Base-by-base conservation (phyloP, 2,797 vertebrate genomes). In the Eurystomus glaucurus region DNA sequence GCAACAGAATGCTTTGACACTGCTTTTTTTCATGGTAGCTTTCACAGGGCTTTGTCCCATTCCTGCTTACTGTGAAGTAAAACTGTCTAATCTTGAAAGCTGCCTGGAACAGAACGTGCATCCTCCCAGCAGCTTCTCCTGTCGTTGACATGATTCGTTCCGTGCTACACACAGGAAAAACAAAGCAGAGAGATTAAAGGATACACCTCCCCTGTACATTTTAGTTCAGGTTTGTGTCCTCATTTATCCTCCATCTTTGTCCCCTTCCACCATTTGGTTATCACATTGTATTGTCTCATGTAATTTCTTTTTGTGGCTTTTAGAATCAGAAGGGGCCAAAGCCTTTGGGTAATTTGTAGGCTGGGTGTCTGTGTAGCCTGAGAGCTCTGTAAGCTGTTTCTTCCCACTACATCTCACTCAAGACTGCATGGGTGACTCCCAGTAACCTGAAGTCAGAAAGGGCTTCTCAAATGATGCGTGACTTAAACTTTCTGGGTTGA, bases 41-140 rank as follows among this genome's bases (percentile, higher is more conserved):
- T 90, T 91, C 69, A 60, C 55, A 90, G 51, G 37, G 37, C 62
- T 95, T 95, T 86, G 65, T 91, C 45, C 51, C 29, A 26, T 68
- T 95, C 61, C 61, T 85, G 70, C 58, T 89, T 20, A 7, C 58
- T 77, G 68, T 85, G 64, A 80, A 85, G 93, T 85, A 64, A 85
- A 95, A 52, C 60, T 57, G 51, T 70, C 64, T 91, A 10, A 77
- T 80, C 82, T 85, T 83, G 71, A 94, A 95, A 96, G 82, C 71
- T 91, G 79, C 85, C 37, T 52, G 45, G 82, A 95, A 58, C 43
- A 90, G 62, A 70, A 90, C 1, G 18, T 57, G 71, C 45, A 25
- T 77, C 71, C 43, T 88, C 64, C 60, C 87, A 70, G 29, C 31
- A 94, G 75, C 88, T 91, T 83, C 66, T 51, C n/a, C 64, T 88